Evolutionary conservation across 2,888 invertebrate species (phyloP), one percentile per base, ranked within the genome.

Genomic region (Limnephilus lunatus): DNA sequence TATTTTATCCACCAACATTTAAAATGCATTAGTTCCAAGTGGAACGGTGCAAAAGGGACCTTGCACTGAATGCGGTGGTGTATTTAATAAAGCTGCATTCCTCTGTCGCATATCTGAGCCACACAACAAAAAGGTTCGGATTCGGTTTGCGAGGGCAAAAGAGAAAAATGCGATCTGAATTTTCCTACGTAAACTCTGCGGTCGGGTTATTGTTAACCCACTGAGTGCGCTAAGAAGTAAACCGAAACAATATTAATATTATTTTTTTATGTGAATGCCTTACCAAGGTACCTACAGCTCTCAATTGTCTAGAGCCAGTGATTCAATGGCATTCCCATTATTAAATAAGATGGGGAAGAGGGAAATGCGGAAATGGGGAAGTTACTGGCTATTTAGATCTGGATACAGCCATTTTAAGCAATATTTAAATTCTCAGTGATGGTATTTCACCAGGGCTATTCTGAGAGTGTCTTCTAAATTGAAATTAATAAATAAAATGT

Each of bases 11-110:
- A 12, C 86, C 3, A 48, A 86, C 86, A 86, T 86, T 86, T 86
- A 44, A 86, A 86, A 86, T 86, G 86, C 86, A 86, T 86, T 86
- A 86, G 86, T n/a, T 30, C 30, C 39, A 19, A 35, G 83, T 30
- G 86, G 86, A n/a, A 3, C 86, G 86, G 30, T 7, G 44, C n/a
- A 48, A 86, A 86, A 86, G 48, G 86, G 48, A n/a, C 68, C n/a
- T 25, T 68, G 68, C n/a, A 68, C 25, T 68, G 68, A 68, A 68
- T 68, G 68, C 68, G 68, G 68, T 7, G 88, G 81, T 80, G 48
- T 81, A 35, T 89, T 89, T 89, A 89, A 89, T 89, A 89, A 35
- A 35, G 88, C 88, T 68, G 80, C 88, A 89, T 89, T 89, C 88
- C 39, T 80, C 32, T 39, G 88, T 81, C 88, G 88, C 88, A 32